phyloP scores from a whole-genome alignment of 2,113 vertebrate species.

The Rhinoderma darwinii region DNA sequence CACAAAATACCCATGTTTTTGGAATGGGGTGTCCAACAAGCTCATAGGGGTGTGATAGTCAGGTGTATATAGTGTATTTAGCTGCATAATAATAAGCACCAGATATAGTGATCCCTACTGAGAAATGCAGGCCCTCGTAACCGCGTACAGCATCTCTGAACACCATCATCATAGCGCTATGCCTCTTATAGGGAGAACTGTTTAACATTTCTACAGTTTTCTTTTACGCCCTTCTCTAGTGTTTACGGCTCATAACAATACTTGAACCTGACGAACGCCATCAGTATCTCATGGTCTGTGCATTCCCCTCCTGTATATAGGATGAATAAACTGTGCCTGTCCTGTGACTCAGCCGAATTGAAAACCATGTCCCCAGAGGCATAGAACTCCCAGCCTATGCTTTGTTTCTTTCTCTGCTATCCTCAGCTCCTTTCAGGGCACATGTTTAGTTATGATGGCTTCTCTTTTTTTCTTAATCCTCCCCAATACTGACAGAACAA shows the following conservation, averaged over 20 bases:
- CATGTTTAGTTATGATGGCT: conserved; percentile 26
- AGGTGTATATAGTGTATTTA: no score
- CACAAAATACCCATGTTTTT: no score
- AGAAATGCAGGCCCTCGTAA: background rate
- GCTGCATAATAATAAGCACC: no score
- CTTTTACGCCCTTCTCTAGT: background rate
- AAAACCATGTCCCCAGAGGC: conserved; percentile 7
- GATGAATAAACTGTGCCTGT: conserved; percentile 1
- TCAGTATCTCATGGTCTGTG: background rate
- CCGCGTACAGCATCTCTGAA: background rate
- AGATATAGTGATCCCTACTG: background rate
- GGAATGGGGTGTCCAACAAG: no score
- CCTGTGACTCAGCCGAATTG: background rate
- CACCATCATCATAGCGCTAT: background rate
- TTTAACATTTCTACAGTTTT: background rate
- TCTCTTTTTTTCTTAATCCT: conserved; percentile 45
- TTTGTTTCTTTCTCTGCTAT: conserved; percentile 12
- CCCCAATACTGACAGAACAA: conserved; percentile 61
- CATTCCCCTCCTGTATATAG: background rate
- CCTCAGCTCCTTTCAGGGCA: conserved; percentile 2
- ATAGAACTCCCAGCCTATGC: background rate
- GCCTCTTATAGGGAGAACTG: background rate
- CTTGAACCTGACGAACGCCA: background rate
- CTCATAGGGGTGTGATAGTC: no score
- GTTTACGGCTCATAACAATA: background rate